A percentile compares a stretch with the other conserved stretches of the same genome.
These are phyloP conservation scores for Typhlomys cinereus DNA, from an alignment of 2,113 vertebrate species.

Conservation along the genomic window DNA sequence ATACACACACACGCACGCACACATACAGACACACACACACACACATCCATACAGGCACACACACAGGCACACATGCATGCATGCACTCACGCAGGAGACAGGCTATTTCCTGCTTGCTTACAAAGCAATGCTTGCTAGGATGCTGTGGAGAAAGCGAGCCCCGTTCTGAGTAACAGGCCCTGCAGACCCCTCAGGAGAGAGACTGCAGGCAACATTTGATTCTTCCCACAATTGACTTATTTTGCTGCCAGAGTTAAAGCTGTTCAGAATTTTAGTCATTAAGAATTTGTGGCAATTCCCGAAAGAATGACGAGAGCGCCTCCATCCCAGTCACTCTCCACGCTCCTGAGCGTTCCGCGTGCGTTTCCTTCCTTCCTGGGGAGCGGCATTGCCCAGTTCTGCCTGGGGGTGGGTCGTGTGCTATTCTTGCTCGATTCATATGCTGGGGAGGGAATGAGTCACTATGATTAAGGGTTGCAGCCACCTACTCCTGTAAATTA, in stretches of 20 bases:
- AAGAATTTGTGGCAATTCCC: constrained; percentile 6
- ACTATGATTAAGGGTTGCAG: constrained; percentile 57
- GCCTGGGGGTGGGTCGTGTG: neutral
- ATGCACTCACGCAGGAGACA: constrained; percentile 22
- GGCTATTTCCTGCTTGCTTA: constrained; percentile 61
- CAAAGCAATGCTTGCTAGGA: constrained; percentile 35
- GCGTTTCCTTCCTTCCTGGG: constrained; percentile 30
- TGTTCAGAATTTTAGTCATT: constrained; percentile 5
- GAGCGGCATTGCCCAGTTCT: neutral
- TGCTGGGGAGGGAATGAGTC: constrained; percentile 68
- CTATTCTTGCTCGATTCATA: constrained; percentile 64
- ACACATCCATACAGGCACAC: no score
- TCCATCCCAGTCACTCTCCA: neutral
- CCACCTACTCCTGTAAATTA: constrained; percentile 60
- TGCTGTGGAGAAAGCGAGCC: neutral
- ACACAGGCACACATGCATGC: constrained; percentile 36
- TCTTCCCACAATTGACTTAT: neutral
- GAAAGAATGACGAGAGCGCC: neutral
- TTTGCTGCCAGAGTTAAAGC: constrained; percentile 43
- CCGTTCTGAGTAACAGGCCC: neutral
- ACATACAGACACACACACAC: no score
- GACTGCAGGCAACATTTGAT: neutral
- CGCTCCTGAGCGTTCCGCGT: neutral
- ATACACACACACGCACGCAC: no score
- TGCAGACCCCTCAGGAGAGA: neutral